Conservation (phyloP, 2,888 invertebrate genomes). For the Aproaerema taeniolella region DNA sequence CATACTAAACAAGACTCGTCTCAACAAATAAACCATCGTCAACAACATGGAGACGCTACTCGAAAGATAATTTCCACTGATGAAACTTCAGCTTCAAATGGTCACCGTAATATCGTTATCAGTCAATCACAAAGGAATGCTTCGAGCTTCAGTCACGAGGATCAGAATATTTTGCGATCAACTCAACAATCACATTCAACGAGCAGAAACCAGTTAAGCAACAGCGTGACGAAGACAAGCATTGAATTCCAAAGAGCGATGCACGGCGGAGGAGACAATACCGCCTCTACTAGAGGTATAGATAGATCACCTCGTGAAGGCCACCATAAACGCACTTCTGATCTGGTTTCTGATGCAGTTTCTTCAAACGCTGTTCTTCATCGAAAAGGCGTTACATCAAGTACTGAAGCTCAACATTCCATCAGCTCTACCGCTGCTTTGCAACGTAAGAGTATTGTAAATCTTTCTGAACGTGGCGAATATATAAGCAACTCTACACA, state of each 20-base stretch:
- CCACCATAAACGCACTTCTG: constrained; percentile 85
- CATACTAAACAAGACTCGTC: no score
- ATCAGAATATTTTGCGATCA: constrained; percentile 40
- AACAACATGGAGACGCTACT: constrained; percentile 32
- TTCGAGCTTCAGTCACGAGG: constrained; percentile 33
- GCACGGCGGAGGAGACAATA: constrained; percentile 47
- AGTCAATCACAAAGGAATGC: constrained; percentile 30
- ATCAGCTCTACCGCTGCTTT: constrained; percentile 86
- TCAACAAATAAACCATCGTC: no score
- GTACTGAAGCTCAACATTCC: constrained; percentile 84
- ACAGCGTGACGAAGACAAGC: constrained; percentile 68
- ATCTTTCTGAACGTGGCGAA: constrained; percentile 85
- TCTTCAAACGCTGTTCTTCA: constrained; percentile 87
- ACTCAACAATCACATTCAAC: constrained; percentile 46
- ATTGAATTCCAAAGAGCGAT: constrained; percentile 75
- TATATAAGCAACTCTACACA: constrained; percentile 81
- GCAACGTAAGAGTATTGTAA: constrained; percentile 88
- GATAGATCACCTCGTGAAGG: constrained; percentile 53
- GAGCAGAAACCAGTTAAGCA: constrained; percentile 62
- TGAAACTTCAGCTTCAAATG: constrained; percentile 19
- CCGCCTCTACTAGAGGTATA: constrained; percentile 26
- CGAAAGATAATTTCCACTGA: constrained; percentile 42
- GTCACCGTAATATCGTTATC: constrained; percentile 21
- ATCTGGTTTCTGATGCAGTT: constrained; percentile 85
- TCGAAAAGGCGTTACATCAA: constrained; percentile 82